These are phyloP conservation scores for Plodia interpunctella DNA, from an alignment of 1,140 invertebrate species.

Conservation along the genomic window DNA sequence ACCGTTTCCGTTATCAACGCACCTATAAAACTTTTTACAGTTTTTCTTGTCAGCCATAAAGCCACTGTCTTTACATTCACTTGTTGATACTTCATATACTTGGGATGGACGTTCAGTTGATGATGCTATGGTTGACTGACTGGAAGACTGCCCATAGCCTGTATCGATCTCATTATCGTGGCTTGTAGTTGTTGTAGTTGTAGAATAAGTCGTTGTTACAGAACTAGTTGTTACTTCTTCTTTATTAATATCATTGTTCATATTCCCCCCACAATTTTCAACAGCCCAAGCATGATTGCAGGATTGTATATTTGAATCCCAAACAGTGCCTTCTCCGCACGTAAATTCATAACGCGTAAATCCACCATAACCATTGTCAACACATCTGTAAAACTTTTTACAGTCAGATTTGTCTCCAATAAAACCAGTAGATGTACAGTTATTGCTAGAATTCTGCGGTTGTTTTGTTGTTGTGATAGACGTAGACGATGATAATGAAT, in stretches of 20 bases:
- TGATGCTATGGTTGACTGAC: not conserved
- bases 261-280: constrained; percentile 42
- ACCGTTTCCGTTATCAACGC: constrained; percentile 80
- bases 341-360: constrained; percentile 79
- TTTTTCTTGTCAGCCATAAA: constrained; percentile 78
- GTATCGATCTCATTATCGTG: not conserved
- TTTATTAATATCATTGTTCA: constrained; percentile 8
- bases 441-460: constrained; percentile 23
- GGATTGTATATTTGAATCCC: constrained; percentile 78
- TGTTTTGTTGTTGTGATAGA: constrained; percentile 12
- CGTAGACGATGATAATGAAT: not conserved
- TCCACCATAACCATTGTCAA: constrained; percentile 77
- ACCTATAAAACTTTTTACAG: constrained; percentile 87
- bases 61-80: constrained; percentile 75
- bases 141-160: constrained; percentile 3
- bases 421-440: constrained; percentile 74
- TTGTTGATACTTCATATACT: constrained; percentile 2
- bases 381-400: constrained; percentile 82
- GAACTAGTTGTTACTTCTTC: constrained; percentile 21
- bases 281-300: constrained; percentile 80
- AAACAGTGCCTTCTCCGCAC: constrained; percentile 81
- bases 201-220: constrained; percentile 12
- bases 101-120: not conserved
- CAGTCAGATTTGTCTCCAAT: constrained; percentile 78
- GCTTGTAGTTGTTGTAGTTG: constrained; percentile 9